Percentiles rank a stretch among this genome's conserved stretches.
Evolutionary conservation across 2,113 vertebrate species (phyloP).

Genomic region (Pitta sordida): DNA sequence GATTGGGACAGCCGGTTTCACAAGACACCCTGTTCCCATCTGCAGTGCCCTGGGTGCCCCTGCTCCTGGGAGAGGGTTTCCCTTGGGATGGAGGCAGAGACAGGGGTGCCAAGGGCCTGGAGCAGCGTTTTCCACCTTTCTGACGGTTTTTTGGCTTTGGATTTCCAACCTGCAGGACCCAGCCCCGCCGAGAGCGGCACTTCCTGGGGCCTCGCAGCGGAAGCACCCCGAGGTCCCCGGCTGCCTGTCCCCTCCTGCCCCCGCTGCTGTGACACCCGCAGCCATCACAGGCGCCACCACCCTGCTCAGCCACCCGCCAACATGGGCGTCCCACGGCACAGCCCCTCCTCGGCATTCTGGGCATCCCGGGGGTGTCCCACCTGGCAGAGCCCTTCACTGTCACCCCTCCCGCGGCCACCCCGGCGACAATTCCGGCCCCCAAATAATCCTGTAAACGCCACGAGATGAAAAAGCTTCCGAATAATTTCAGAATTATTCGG

Average conservation of each 20-base stretch:
- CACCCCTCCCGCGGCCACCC: fast-evolving
- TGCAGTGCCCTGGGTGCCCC: not conserved
- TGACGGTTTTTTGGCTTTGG: fast-evolving
- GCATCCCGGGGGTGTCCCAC: not conserved
- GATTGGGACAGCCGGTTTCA: conserved; percentile 40
- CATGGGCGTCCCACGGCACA: fast-evolving
- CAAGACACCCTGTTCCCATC: not conserved
- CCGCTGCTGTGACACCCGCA: fast-evolving
- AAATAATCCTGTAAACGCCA: not conserved
- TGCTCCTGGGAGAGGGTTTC: not conserved
- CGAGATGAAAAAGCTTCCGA: not conserved
- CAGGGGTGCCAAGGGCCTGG: fast-evolving
- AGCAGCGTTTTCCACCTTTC: not conserved
- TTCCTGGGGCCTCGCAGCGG: conserved; percentile 4
- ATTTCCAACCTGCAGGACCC: not conserved
- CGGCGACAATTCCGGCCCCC: not conserved
- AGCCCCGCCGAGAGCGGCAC: fast-evolving
- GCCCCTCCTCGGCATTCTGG: fast-evolving
- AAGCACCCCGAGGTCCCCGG: not conserved
- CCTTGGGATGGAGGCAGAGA: fast-evolving
- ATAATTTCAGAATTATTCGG: fast-evolving
- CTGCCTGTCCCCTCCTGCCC: not conserved
- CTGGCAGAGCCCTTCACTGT: not conserved
- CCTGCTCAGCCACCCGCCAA: not conserved
- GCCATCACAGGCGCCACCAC: not conserved